Evolutionary conservation across 2,888 invertebrate genomes (phyloP).

Genomic region (Dugesia japonica): DNA sequence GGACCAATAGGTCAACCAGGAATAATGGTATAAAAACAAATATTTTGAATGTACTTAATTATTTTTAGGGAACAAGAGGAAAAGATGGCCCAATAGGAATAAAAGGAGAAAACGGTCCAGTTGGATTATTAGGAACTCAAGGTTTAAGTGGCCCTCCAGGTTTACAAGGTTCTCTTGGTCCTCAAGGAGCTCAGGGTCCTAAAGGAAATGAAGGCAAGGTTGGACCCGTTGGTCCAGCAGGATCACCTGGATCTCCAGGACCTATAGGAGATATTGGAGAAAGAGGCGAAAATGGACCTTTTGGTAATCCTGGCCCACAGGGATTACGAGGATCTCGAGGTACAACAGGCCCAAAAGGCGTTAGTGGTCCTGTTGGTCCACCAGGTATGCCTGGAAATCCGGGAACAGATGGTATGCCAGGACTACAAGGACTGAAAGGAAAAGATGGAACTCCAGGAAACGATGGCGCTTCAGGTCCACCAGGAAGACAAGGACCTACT

Average conservation of each 20-base stretch:
- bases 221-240: conserved; percentile 32
- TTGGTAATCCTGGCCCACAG: conserved; percentile 26
- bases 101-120: conserved; percentile 35
- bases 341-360: not conserved
- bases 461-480: conserved; percentile 17
- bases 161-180: conserved; percentile 32
- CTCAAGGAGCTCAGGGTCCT: conserved; percentile 31
- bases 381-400: conserved; percentile 26
- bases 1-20: not conserved
- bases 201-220: conserved; percentile 29
- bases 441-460: conserved; percentile 21
- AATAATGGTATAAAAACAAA: not conserved
- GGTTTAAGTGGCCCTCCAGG: conserved; percentile 35
- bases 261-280: conserved; percentile 35
- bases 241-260: conserved; percentile 34
- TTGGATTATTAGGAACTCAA: conserved; percentile 17
- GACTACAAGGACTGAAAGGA: conserved; percentile 30
- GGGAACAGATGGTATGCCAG: conserved; percentile 32
- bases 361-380: conserved; percentile 32
- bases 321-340: conserved; percentile 21
- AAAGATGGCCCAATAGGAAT: conserved; percentile 30
- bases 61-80: conserved; percentile 36
- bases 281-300: conserved; percentile 35
- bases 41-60: conserved; percentile 35
- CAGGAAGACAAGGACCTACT: conserved; percentile 35